Evolutionary conservation across 2,888 invertebrate genomes (phyloP), one percentile per base, ranked within the genome.

Genomic region (Hirudinaria manillensis): DNA sequence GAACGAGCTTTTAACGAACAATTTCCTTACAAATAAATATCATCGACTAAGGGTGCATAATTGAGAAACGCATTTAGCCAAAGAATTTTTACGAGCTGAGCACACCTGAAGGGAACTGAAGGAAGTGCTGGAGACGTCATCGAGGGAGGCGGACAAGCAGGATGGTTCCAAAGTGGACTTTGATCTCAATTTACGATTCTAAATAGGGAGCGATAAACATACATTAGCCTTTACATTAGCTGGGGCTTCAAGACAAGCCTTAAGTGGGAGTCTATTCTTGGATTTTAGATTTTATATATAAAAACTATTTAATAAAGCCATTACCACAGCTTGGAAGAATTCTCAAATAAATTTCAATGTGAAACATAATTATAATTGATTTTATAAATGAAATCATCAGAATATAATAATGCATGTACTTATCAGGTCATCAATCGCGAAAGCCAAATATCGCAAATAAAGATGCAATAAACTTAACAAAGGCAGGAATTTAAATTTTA

Each of bases 1-100:
- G 91, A 19, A 91, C 91, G 79, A 95, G 92, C 88, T 95, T 94
- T n/a, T 27, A 24, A 70, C 13, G 10, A 70, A 36, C 13, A 34
- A 68, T 32, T 10, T 13, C 21, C 29, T 61, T 61, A 61, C 24
- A 45, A 45, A 45, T 45, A 45, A 27, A 61, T 19, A 61, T 21
- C 29, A 61, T 61, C 29, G n/a, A 61, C 1, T 61, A 61, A 61
- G 53, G n/a, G n/a, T 45, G 10, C n/a, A 61, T 61, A 61, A 61
- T 61, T 61, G 1, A 61, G 29, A 16, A 4, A 19, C 61, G n/a
- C 61, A 61, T 61, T 27, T 27, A 29, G 56, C 56, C 6, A 6
- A 4, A 27, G 61, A 24, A 27, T 27, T 2, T 27, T 61, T 10
- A 27, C 19, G 61, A 19, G 10, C 24, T 2, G 24, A 61, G 2